These are phyloP conservation scores for Pteruthius melanotis DNA, from an alignment of 2,113 vertebrate genomes.

Conservation along the genomic window DNA sequence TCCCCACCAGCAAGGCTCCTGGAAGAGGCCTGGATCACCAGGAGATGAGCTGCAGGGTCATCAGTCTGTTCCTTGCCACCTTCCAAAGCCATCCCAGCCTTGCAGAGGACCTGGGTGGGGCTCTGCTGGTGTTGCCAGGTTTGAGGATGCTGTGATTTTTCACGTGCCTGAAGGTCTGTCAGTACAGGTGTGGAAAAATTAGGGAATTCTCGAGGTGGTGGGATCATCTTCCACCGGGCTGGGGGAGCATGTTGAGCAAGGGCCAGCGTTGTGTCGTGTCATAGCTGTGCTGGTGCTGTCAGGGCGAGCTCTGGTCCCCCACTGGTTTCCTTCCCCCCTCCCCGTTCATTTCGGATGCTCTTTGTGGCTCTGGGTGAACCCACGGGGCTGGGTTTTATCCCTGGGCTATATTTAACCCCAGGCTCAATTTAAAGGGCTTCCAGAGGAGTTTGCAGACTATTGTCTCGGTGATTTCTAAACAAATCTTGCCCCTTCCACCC, in stretches of 20 bases:
- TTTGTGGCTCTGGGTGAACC: slow-evolving; percentile 24
- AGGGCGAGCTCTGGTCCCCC: neutral
- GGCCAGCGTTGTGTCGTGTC: neutral
- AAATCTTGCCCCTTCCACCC: neutral
- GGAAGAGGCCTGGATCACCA: neutral
- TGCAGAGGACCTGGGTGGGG: neutral
- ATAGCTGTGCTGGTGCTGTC: neutral
- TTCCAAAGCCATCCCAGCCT: neutral
- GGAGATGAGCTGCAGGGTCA: neutral
- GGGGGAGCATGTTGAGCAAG: accelerated
- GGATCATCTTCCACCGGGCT: neutral
- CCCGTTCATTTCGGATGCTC: neutral
- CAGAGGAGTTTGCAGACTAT: neutral
- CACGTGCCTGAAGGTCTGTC: neutral
- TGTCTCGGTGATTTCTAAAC: slow-evolving; percentile 25
- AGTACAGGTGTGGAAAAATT: neutral
- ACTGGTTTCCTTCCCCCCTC: neutral
- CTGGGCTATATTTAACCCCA: slow-evolving; percentile 16
- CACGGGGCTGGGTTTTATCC: neutral
- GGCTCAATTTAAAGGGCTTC: neutral
- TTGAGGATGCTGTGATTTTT: neutral
- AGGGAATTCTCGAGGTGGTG: neutral
- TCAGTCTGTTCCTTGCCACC: neutral
- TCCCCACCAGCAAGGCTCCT: neutral
- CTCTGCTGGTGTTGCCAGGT: neutral